Conservation (phyloP, 2,888 invertebrate genomes). For the Exephanes ischioxanthus region DNA sequence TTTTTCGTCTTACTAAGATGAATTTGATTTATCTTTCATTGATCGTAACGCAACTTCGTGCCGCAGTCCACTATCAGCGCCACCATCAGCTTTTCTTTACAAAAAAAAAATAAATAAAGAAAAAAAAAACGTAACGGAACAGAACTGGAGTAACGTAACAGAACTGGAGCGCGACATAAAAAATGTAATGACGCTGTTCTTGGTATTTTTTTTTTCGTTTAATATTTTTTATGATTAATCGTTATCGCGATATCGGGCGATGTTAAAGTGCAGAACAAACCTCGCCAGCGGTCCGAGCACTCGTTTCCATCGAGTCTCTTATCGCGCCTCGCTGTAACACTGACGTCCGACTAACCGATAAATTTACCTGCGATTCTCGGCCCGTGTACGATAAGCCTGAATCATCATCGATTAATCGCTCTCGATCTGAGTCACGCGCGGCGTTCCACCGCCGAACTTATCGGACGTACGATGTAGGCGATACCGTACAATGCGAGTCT, state of each 20-base stretch:
- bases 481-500: conserved; percentile 3
- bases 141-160: too few species aligned
- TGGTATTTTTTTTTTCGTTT: not conserved
- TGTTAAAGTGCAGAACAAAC: conserved; percentile 63
- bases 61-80: not conserved
- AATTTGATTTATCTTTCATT: not conserved
- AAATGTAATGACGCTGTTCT: conserved; percentile 9
- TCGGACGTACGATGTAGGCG: not conserved
- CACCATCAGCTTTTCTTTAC: too few species aligned
- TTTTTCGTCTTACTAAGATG: not conserved
- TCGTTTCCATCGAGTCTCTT: conserved; percentile 36
- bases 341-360: conserved; percentile 43
- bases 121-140: too few species aligned
- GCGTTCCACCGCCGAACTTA: not conserved
- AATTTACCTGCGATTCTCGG: conserved; percentile 48
- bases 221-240: conserved; percentile 40
- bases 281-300: conserved; percentile 22
- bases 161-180: too few species aligned
- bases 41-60: not conserved
- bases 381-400: conserved; percentile 50
- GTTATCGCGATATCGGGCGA: conserved; percentile 48
- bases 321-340: conserved; percentile 18
- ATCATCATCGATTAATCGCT: conserved; percentile 55
- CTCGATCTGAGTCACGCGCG: conserved; percentile 48
- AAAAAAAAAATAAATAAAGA: too few species aligned